Percentiles rank a stretch among this genome's conserved stretches.
These are phyloP conservation scores for Diorhabda sublineata DNA, from an alignment of 1,140 invertebrate genomes.

Conservation along the genomic window DNA sequence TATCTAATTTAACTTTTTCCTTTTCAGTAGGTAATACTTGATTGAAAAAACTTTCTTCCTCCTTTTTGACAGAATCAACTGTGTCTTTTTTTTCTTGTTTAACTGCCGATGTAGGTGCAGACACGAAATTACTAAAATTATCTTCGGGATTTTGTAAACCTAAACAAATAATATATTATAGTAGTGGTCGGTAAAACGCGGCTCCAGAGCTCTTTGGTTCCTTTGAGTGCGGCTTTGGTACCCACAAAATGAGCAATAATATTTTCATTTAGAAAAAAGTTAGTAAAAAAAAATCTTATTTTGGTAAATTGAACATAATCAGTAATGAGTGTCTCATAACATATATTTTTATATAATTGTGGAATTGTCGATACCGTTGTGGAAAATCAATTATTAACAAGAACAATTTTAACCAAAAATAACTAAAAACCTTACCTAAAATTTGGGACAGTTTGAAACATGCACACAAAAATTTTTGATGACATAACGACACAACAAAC, in stretches of 20 bases:
- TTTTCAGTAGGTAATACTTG: conserved; percentile 70
- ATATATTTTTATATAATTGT: no score
- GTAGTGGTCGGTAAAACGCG: no score
- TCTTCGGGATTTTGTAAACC: conserved; percentile 62
- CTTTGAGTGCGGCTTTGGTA: no score
- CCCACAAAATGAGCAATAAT: no score
- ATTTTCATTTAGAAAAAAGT: no score
- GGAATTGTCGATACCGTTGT: no score
- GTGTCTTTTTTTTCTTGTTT: conserved; percentile 43
- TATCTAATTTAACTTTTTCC: conserved; percentile 75
- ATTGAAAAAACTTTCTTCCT: conserved; percentile 88
- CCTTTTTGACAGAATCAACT: conserved; percentile 58
- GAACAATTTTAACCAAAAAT: no score
- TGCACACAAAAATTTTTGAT: neutral
- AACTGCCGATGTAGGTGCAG: conserved; percentile 53
- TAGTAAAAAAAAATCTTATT: no score
- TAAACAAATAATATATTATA: conserved; percentile 32
- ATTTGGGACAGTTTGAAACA: neutral
- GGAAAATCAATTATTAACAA: no score
- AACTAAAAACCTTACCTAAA: neutral
- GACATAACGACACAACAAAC: neutral
- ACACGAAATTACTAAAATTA: conserved; percentile 73
- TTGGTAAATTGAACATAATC: no score
- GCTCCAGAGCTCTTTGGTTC: no score
- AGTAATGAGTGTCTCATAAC: no score